These are phyloP conservation scores for Taurulus bubalis DNA, from an alignment of 2,113 vertebrate genomes.

Conservation along the genomic window DNA sequence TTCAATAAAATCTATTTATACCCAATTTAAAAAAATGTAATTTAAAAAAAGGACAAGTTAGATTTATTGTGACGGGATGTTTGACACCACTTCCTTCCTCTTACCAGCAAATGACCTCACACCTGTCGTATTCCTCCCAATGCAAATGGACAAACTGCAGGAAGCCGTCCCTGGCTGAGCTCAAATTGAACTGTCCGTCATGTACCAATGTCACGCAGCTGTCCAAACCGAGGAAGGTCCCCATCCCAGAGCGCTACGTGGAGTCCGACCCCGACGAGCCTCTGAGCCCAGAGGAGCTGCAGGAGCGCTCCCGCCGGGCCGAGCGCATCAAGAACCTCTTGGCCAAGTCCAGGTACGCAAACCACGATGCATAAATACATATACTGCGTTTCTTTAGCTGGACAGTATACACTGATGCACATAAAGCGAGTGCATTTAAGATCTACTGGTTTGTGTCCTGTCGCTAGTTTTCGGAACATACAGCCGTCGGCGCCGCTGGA, in stretches of 20 bases:
- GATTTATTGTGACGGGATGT: too few relatives aligned
- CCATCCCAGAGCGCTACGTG: constrained; percentile 93
- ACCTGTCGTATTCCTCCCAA: too few relatives aligned
- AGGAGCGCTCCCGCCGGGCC: constrained; percentile 86
- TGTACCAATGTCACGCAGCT: too few relatives aligned
- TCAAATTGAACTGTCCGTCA: too few relatives aligned
- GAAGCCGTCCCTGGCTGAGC: too few relatives aligned
- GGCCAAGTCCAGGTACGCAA: constrained; percentile 89
- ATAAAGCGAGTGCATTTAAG: too few relatives aligned
- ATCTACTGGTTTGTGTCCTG: constrained; percentile 19
- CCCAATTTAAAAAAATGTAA: not conserved
- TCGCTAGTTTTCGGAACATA: constrained; percentile 86
- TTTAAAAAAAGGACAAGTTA: too few relatives aligned
- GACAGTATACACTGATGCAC: too few relatives aligned
- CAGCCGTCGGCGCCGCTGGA: constrained; percentile 82
- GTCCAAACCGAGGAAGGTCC: constrained; percentile 90
- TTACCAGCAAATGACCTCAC: too few relatives aligned
- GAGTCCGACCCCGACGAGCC: constrained; percentile 92
- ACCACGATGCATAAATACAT: too few relatives aligned
- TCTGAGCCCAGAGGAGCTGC: constrained; percentile 88
- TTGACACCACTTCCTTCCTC: too few relatives aligned
- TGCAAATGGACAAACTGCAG: too few relatives aligned
- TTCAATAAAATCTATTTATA: not conserved
- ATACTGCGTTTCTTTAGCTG: not conserved
- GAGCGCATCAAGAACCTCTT: constrained; percentile 93